phyloP scores from a whole-genome alignment of 2,888 invertebrate genomes.

The Drosophila buzzatii region DNA sequence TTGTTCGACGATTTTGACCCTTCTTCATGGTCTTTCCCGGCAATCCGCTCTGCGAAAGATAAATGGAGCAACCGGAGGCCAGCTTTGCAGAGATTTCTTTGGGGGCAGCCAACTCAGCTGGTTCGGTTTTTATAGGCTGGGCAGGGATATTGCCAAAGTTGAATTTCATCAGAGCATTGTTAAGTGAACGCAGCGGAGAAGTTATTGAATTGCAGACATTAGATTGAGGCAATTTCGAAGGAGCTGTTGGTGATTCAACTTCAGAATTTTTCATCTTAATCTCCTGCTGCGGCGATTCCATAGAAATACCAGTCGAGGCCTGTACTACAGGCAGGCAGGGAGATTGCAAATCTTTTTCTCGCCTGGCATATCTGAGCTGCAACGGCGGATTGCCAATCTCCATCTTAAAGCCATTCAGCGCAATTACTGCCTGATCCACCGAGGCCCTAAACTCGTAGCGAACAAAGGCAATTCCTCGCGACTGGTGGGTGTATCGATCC shows the following conservation, averaged over 20 bases:
- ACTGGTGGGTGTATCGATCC: neutral
- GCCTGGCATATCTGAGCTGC: slow-evolving; percentile 3
- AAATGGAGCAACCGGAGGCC: neutral
- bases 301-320: too few species aligned
- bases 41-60: neutral
- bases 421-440: slow-evolving; percentile 17
- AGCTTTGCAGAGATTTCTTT: neutral
- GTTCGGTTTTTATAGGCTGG: neutral
- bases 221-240: too few species aligned
- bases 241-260: too few species aligned
- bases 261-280: too few species aligned
- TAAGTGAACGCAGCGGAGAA: too few species aligned
- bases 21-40: neutral
- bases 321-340: too few species aligned
- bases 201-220: too few species aligned
- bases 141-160: neutral
- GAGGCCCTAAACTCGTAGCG: neutral
- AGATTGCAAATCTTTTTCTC: too few species aligned
- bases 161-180: too few species aligned
- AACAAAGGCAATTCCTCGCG: slow-evolving; percentile 32
- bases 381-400: neutral
- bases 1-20: too few species aligned
- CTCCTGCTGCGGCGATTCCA: neutral
- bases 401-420: neutral
- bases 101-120: neutral